Evolutionary conservation across 1,140 invertebrate genomes (phyloP).

Genomic region (Protaetia brevitarsis): DNA sequence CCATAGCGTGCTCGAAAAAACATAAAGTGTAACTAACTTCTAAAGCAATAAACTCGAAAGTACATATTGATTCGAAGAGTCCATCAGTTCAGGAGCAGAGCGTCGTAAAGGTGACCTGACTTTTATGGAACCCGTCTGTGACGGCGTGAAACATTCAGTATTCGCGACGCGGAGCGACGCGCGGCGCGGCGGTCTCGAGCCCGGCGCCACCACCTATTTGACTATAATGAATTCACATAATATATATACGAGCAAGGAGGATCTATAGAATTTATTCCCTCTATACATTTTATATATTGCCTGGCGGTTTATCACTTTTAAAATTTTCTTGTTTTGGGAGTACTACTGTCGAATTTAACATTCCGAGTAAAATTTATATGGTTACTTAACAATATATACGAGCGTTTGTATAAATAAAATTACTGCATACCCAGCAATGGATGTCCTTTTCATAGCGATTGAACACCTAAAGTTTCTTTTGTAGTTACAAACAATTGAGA

Average conservation of each 20-base stretch:
- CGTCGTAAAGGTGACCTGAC: constrained; percentile 27
- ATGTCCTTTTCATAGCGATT: not conserved
- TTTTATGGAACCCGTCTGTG: constrained; percentile 12
- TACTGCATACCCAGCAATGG: constrained; percentile 8
- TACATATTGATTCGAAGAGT: constrained; percentile 33
- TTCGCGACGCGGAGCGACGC: constrained; percentile 17
- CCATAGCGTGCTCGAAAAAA: not conserved
- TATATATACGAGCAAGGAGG: constrained; percentile 7
- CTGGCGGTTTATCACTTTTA: constrained; percentile 11
- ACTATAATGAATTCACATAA: constrained; percentile 22
- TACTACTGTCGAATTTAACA: constrained; percentile 1
- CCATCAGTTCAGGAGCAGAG: constrained; percentile 27
- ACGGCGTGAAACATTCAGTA: constrained; percentile 21
- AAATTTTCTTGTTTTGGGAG: constrained; percentile 18
- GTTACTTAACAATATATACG: constrained; percentile 19
- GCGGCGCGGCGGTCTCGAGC: not conserved
- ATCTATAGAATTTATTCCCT: constrained; percentile 18
- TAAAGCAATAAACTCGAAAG: constrained; percentile 28
- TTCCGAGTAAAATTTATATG: constrained; percentile 10
- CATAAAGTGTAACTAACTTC: constrained; percentile 30
- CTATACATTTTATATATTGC: constrained; percentile 18
- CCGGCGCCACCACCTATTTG: constrained; percentile 22
- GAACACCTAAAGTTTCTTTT: not conserved
- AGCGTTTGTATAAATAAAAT: constrained; percentile 9
- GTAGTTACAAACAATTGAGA: too few relatives aligned